phyloP scores from a whole-genome alignment of 2,113 vertebrate species.

The Pteronura brasiliensis region DNA sequence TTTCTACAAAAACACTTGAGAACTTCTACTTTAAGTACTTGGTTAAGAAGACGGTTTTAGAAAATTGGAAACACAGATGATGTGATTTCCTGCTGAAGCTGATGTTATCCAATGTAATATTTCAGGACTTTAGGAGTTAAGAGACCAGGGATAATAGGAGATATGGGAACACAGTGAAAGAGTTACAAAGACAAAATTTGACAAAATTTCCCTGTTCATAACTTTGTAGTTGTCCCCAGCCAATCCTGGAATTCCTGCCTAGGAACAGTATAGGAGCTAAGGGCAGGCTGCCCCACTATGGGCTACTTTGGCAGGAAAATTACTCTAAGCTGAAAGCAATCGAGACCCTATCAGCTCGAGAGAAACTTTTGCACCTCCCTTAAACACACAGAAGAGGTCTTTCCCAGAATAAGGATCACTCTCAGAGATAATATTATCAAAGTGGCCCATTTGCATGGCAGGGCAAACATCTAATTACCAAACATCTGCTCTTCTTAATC shows the following conservation, averaged over 20 bases:
- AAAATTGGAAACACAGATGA: background rate
- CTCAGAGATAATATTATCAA: background rate
- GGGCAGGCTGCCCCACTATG: background rate
- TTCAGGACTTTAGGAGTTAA: background rate
- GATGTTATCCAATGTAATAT: background rate
- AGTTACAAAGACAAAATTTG: background rate
- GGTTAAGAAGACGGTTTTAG: background rate
- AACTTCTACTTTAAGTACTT: background rate
- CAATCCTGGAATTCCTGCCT: background rate
- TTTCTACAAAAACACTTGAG: background rate
- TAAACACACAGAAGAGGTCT: background rate
- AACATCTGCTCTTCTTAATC: background rate
- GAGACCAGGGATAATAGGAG: background rate
- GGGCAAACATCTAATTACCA: background rate
- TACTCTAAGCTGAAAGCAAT: background rate
- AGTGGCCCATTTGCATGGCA: background rate
- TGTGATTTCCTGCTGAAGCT: background rate
- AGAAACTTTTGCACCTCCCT: background rate
- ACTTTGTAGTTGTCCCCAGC: background rate
- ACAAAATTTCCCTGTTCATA: background rate
- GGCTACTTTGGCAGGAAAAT: background rate
- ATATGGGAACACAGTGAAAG: background rate
- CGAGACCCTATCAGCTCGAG: background rate
- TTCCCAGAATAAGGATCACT: background rate
- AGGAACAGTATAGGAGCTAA: background rate